phyloP scores from a whole-genome alignment of 2,113 vertebrate genomes.

The Neotragus pygmaeus region DNA sequence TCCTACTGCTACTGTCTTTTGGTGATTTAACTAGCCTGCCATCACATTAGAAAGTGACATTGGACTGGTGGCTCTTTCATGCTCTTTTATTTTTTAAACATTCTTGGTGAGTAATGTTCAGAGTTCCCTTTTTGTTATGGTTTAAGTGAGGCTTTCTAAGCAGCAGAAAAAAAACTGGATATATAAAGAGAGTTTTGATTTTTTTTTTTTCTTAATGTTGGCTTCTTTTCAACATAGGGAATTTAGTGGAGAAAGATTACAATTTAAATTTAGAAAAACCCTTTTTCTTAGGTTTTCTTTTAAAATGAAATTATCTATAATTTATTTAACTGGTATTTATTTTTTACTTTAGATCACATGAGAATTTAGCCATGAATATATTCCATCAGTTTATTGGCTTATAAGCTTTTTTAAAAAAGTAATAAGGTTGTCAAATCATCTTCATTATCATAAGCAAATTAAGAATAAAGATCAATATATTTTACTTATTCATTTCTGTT shows the following conservation, averaged over 20 bases:
- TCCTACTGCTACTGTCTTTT: neutral
- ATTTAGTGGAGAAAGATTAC: neutral
- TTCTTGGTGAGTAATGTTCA: neutral
- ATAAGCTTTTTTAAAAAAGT: neutral
- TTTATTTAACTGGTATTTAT: neutral
- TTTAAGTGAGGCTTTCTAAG: conserved; percentile 29
- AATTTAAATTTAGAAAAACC: neutral
- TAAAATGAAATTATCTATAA: neutral
- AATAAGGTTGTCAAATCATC: neutral
- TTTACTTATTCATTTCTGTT: neutral
- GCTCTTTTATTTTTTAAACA: neutral
- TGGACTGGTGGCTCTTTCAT: neutral
- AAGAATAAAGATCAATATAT: neutral
- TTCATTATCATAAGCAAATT: neutral
- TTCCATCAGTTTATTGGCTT: neutral
- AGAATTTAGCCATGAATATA: neutral
- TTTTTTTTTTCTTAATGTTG: neutral
- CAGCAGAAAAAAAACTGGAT: neutral
- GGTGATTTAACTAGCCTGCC: conserved; percentile 10
- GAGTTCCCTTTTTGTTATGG: neutral
- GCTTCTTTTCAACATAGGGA: neutral
- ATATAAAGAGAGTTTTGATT: neutral
- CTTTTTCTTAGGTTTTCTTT: neutral
- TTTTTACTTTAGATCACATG: neutral
- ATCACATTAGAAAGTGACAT: conserved; percentile 5